Evolutionary conservation across 2,888 invertebrate genomes (phyloP).

Genomic region (Caenorhabditis sp.): DNA sequence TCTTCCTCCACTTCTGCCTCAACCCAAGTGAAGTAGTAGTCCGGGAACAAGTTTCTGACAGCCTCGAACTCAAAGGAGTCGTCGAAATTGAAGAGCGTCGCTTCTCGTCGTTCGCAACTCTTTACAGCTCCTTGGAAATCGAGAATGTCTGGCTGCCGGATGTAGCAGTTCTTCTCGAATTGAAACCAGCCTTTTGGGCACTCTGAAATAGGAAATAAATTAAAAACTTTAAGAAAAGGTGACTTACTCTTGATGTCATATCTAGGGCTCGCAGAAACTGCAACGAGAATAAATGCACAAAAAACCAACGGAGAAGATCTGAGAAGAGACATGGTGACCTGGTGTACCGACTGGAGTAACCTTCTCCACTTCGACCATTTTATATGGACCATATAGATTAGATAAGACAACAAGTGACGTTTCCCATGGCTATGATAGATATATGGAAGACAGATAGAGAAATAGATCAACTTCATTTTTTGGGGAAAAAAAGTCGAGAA

Average conservation of each 20-base stretch:
- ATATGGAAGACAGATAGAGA: neutral
- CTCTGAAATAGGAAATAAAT: constrained; percentile 1
- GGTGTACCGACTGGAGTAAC: neutral
- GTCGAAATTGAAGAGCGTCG: constrained; percentile 6
- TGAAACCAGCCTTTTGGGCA: constrained; percentile 49
- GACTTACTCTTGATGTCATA: constrained; percentile 29
- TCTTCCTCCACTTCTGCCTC: constrained; percentile 44
- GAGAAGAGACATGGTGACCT: neutral
- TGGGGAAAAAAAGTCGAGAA: constrained; percentile 23
- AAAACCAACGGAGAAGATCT: neutral
- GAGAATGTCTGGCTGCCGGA: constrained; percentile 20
- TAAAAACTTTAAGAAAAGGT: neutral
- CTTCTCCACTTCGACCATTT: neutral
- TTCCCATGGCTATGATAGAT: neutral
- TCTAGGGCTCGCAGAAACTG: neutral
- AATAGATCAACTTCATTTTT: constrained; percentile 49
- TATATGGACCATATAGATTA: constrained; percentile 22
- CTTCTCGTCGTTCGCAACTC: constrained; percentile 12
- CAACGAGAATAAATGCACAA: neutral
- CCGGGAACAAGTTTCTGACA: constrained; percentile 33
- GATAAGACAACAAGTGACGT: constrained; percentile 5
- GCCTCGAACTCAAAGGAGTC: constrained; percentile 43
- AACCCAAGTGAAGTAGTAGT: constrained; percentile 51
- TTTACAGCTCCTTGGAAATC: constrained; percentile 22
- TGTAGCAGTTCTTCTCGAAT: constrained; percentile 27